Percentiles rank a stretch among this genome's conserved stretches.
Conservation (phyloP, 2,113 vertebrate genomes). For the Glaucomys volans region DNA sequence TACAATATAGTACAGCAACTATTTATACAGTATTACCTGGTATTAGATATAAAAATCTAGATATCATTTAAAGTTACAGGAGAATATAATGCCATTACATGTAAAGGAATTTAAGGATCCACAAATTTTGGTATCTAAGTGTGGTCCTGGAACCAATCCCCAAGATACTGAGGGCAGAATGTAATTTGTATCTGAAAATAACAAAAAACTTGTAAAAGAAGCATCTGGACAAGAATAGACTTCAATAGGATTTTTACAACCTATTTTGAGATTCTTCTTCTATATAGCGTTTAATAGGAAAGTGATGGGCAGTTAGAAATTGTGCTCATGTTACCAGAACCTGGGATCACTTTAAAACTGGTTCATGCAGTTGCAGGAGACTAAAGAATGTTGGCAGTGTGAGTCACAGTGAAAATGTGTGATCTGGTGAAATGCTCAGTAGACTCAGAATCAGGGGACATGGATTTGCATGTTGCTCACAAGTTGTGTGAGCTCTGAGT, state of each 20-base stretch:
- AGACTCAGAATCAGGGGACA: not conserved
- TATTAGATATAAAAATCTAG: not conserved
- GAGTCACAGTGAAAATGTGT: not conserved
- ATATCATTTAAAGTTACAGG: not conserved
- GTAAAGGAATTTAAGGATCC: not conserved
- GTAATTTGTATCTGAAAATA: not conserved
- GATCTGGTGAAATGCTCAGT: not conserved
- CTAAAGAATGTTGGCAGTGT: not conserved
- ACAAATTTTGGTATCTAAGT: not conserved
- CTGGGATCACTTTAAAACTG: not conserved
- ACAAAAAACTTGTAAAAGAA: not conserved
- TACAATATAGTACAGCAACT: not conserved
- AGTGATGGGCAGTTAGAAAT: not conserved
- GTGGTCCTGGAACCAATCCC: not conserved
- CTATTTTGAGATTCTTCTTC: not conserved
- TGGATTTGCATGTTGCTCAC: not conserved
- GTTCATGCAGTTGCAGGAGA: conserved; percentile 4
- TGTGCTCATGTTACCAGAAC: not conserved
- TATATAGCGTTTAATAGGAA: not conserved
- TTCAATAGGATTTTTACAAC: not conserved
- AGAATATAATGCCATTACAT: not conserved
- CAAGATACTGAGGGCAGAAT: not conserved
- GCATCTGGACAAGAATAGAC: not conserved
- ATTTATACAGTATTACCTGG: not conserved
- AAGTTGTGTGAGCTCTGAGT: not conserved